These are phyloP conservation scores for Montipora foliosa DNA, from an alignment of 64 coral and sea anemone species.

Conservation along the genomic window DNA sequence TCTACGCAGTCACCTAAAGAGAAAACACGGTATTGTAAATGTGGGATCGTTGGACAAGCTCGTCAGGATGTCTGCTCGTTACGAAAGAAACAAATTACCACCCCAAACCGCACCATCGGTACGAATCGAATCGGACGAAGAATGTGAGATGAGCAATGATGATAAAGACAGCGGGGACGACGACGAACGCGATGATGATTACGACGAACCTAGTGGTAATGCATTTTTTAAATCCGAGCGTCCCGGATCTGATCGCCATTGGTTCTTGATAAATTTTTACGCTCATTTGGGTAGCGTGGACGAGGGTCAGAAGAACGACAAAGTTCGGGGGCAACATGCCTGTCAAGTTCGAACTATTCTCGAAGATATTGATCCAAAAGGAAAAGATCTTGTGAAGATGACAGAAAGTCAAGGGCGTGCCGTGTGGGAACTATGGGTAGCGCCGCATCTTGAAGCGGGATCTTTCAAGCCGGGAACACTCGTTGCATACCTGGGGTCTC, in stretches of 20 bases:
- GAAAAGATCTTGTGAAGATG: not conserved
- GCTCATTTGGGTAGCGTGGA: not conserved
- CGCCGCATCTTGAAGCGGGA: not conserved
- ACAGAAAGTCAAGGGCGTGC: not conserved
- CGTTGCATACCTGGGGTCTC: not conserved
- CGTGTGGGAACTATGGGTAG: conserved; percentile 1
- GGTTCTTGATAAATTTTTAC: not conserved
- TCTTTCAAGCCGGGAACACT: not conserved
- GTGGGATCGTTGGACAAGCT: not conserved
- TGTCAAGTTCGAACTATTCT: not conserved
- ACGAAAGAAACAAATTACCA: not conserved
- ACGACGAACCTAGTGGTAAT: not conserved
- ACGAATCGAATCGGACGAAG: not conserved
- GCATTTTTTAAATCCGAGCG: not conserved
- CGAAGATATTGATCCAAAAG: not conserved
- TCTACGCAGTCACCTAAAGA: not conserved
- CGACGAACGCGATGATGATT: no score
- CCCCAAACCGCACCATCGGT: not conserved
- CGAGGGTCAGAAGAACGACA: not conserved
- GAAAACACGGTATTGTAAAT: not conserved
- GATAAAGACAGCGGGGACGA: not conserved
- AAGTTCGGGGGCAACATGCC: not conserved
- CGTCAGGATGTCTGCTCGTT: not conserved
- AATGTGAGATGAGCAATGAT: not conserved
- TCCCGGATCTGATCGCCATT: not conserved